phyloP scores from a whole-genome alignment of 2,797 vertebrate genomes.

The Pseudochirops corinnae region DNA sequence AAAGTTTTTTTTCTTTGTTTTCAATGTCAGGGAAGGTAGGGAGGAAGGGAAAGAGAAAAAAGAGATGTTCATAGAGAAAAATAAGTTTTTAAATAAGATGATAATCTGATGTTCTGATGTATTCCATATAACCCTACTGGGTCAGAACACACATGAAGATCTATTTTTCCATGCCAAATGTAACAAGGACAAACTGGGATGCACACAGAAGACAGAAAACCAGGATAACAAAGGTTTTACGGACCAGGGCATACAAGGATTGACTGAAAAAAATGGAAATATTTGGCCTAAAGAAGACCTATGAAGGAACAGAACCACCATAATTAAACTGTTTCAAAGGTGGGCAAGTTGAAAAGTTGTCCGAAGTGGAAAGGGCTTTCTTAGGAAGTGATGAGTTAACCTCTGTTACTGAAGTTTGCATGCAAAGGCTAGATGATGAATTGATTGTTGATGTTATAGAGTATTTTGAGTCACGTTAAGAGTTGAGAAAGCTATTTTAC shows the following conservation, averaged over 20 bases:
- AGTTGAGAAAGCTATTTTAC: not conserved
- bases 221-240: not conserved
- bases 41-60: not conserved
- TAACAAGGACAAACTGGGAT: not conserved
- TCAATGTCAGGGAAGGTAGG: not conserved
- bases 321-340: not conserved
- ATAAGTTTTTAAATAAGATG: not conserved
- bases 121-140: not conserved
- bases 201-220: not conserved
- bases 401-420: not conserved
- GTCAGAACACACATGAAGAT: not conserved
- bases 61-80: not conserved
- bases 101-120: not conserved
- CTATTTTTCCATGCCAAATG: not conserved
- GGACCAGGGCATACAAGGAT: not conserved
- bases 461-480: not conserved
- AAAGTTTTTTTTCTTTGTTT: not conserved
- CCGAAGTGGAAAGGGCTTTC: not conserved
- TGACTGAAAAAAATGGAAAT: not conserved
- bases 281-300: not conserved
- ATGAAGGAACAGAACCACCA: not conserved
- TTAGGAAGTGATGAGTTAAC: not conserved
- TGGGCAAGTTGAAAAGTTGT: not conserved
- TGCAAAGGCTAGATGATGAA: not conserved
- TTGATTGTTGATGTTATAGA: not conserved